Evolutionary conservation across 92 coral and sea anemone species (phyloP).

Genomic region (Phenganax stokvisi): DNA sequence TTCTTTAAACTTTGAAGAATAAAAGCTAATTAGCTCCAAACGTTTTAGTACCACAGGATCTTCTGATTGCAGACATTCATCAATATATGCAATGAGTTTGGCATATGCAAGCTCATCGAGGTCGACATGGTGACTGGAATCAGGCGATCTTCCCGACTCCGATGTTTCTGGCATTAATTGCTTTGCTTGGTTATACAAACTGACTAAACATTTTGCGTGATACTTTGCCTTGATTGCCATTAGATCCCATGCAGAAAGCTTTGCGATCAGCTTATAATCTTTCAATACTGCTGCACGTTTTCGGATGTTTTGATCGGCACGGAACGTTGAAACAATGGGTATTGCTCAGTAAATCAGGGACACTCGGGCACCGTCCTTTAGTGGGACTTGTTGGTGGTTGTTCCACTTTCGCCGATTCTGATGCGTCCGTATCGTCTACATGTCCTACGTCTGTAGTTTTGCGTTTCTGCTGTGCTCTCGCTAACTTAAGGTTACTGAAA

Average conservation of each 20-base stretch:
- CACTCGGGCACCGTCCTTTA: slow-evolving; percentile 37
- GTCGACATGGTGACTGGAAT: slow-evolving; percentile 4
- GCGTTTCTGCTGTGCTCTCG: slow-evolving; percentile 30
- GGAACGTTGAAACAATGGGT: slow-evolving; percentile 35
- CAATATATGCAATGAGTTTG: slow-evolving; percentile 52
- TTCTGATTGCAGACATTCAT: slow-evolving; percentile 40
- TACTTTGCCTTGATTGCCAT: slow-evolving; percentile 59
- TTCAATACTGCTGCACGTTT: slow-evolving; percentile 50
- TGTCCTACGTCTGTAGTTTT: slow-evolving; percentile 35
- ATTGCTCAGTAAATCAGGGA: neutral
- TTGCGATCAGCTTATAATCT: slow-evolving; percentile 49
- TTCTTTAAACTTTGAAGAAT: neutral
- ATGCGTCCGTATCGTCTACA: slow-evolving; percentile 25
- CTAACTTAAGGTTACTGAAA: slow-evolving; percentile 40
- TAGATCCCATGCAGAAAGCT: slow-evolving; percentile 51
- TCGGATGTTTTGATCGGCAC: slow-evolving; percentile 37
- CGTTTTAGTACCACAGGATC: neutral
- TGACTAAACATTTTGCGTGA: slow-evolving; percentile 46
- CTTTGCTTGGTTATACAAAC: slow-evolving; percentile 38
- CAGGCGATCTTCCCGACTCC: no score
- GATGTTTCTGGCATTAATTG: no score
- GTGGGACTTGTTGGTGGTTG: slow-evolving; percentile 22
- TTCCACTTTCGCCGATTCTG: slow-evolving; percentile 18
- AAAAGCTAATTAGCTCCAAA: neutral
- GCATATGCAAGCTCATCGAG: slow-evolving; percentile 58